Evolutionary conservation across 2,797 vertebrate species (phyloP).

Genomic region (Pampus argenteus): DNA sequence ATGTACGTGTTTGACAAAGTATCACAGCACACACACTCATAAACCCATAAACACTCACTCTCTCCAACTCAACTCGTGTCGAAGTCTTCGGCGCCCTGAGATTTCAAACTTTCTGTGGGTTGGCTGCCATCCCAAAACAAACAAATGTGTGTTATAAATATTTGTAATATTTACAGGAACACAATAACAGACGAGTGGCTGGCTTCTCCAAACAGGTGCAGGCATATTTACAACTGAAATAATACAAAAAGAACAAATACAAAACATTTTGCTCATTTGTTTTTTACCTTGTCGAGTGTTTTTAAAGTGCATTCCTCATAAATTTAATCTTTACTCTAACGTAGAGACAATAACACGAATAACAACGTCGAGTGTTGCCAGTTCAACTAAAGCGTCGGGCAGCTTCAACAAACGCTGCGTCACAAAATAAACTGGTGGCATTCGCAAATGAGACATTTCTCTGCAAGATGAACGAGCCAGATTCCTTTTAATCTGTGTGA

Average conservation of each 20-base stretch:
- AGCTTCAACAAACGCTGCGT: not conserved
- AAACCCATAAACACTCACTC: slow-evolving; percentile 25
- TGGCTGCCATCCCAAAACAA: slow-evolving; percentile 24
- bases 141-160: slow-evolving; percentile 14
- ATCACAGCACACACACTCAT: slow-evolving; percentile 1
- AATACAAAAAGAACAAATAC: no score
- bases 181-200: not conserved
- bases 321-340: slow-evolving; percentile 8
- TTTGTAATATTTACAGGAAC: not conserved
- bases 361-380: slow-evolving; percentile 11
- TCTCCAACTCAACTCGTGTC: not conserved
- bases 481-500: slow-evolving; percentile 66
- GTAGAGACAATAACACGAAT: not conserved
- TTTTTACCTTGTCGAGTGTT: not conserved
- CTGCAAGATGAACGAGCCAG: slow-evolving; percentile 31
- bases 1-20: slow-evolving; percentile 9
- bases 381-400: not conserved
- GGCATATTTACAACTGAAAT: not conserved
- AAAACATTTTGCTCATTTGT: not conserved
- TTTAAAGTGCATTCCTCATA: not conserved
- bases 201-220: not conserved
- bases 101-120: slow-evolving; percentile 16
- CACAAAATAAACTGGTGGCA: slow-evolving; percentile 25
- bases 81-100: not conserved
- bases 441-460: slow-evolving; percentile 44